These are phyloP conservation scores for Gymnosoma rotundatum DNA, from an alignment of 2,888 invertebrate species.

Conservation along the genomic window DNA sequence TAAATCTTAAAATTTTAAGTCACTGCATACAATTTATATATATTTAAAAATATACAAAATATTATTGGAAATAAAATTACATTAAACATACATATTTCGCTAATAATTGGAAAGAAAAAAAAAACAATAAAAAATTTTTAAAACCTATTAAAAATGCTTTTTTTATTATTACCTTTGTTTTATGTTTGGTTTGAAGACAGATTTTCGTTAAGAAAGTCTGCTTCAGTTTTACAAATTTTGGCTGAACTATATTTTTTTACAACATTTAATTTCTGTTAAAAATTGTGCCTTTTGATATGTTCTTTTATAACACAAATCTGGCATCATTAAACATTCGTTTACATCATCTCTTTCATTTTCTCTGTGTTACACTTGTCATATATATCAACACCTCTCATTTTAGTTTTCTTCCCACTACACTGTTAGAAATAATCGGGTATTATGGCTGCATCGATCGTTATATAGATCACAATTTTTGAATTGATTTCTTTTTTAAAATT, in stretches of 20 bases:
- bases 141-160: conserved; percentile 55
- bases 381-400: neutral
- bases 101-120: conserved; percentile 71
- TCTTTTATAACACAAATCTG: conserved; percentile 6
- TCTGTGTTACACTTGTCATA: neutral
- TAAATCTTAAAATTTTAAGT: conserved; percentile 69
- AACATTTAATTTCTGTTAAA: conserved; percentile 34
- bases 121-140: conserved; percentile 49
- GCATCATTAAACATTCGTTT: conserved; percentile 6
- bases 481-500: conserved; percentile 68
- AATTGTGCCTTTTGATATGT: neutral
- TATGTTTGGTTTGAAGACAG: conserved; percentile 44
- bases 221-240: conserved; percentile 19
- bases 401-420: conserved; percentile 34
- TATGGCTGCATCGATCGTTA: conserved; percentile 65
- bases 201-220: conserved; percentile 58
- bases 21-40: conserved; percentile 60
- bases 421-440: conserved; percentile 64
- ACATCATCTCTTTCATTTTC: neutral
- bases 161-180: conserved; percentile 49
- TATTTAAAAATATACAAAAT: conserved; percentile 66
- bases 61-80: conserved; percentile 65
- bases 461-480: conserved; percentile 67
- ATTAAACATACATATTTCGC: conserved; percentile 73
- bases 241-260: neutral